Base-by-base conservation (phyloP, 2,113 vertebrate genomes). In the Chaenocephalus aceratus region DNA sequence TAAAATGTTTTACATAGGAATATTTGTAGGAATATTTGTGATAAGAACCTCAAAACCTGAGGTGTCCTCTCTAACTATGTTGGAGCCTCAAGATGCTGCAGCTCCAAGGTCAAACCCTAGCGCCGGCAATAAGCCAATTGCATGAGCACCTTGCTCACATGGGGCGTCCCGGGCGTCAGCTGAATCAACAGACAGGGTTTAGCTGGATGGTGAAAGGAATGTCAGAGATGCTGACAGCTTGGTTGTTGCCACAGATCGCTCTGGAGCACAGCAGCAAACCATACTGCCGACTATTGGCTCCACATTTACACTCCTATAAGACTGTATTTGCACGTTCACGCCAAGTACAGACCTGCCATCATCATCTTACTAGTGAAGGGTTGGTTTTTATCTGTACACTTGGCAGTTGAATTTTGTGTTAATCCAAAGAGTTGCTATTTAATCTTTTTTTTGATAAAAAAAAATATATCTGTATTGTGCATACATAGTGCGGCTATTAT, bases 181-280 rank as follows among this genome's bases (percentile, higher is more conserved):
- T 95, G 94, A 91, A 91, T 91, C 90, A 95, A 93, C 93, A 94
- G 59, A 57, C 61, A 49, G 77, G 90, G 93, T 94, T 94, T 91
- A 91, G 84, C 85, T 82, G 84, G 87, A 67, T 52, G 64, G 62
- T 2, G 11, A 48, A 65, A 74, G 79, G 89, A 92, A 92, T 93
- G 90, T 84, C 72, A 77, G 78, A 77, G 84, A 75, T 64, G 68
- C 89, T 82, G 89, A 88, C 79, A 72, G 87, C 84, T 82, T 21
- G 75, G 79, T 59, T 48, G 63, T 70, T 15, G 52, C 68, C 66
- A 48, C 79, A 60, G 75, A 77, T 52, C 83, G 26, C 74, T 73
- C 36, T 44, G 36, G 60, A 73, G 69, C 69, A 70, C 48, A 59
- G 83, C 84, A 84, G 80, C 59, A 56, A 7, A 75, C 83, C 71